Evolutionary conservation across 2,113 vertebrate species (phyloP), one percentile per base, ranked within the genome.

Genomic region (Notothenia coriiceps): DNA sequence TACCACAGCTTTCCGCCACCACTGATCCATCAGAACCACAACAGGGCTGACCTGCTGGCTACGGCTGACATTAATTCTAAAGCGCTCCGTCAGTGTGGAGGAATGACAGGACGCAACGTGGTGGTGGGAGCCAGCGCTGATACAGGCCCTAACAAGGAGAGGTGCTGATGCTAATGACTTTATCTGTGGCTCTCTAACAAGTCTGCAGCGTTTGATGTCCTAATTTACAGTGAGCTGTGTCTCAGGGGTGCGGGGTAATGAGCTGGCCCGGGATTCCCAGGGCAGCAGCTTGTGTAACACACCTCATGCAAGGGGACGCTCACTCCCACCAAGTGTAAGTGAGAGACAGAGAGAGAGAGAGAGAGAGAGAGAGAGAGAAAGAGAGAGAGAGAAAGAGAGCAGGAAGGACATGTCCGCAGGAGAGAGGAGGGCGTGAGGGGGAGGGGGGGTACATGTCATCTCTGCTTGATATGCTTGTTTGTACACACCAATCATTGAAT

Each of bases 401-500:
- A 14, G 25, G 47, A 33, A 64, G 80, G 87, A 87, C 78, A 81
- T 74, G 76, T 86, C 72, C 83, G 82, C 52, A 84, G 77, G 76
- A 73, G 55, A 73, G 74, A 70, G 69, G 72, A 77, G 83, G 82
- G 65, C 11, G 43, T 43, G 44, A 55, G 65, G 79, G 71, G 63
- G 15, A 18, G 64, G 57, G 29, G 17, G 74, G 76, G 81, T 52
- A 59, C 87, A 90, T 91, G 92, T 90, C 92, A 94, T 70, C 81
- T 73, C 72, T 73, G 86, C 77, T 78, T 85, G 88, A 90, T 90
- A 81, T 82, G 86, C 86, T 90, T 91, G 92, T 94, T 93, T 90
- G 88, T 90, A 92, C 87, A 93, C 92, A 90, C 87, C 89, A 89
- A 89, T 93, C 90, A 90, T 84, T 73, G 91, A 87, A 90, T 93